Base-by-base conservation (phyloP, 1,140 invertebrate genomes). In the Araneus ventricosus region DNA sequence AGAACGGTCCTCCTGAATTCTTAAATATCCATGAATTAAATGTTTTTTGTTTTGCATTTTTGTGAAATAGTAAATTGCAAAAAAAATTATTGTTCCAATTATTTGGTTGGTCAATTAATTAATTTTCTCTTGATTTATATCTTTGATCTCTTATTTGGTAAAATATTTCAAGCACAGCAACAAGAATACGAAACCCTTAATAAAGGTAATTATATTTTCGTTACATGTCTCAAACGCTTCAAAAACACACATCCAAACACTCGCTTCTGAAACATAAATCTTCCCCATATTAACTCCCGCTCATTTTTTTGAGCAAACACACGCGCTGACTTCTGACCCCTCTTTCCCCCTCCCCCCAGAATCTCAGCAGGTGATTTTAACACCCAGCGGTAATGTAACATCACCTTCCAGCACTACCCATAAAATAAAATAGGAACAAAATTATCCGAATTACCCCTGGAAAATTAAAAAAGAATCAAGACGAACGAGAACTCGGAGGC, bases 281-380 rank as follows among this genome's bases (percentile, higher is more conserved):
- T 75, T 75, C 27, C 8, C 27, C 27, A 34, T 14, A 41, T 84
- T 84, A 41, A 57, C 85, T 37, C 30, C 85, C 85, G 30, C 41
- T 45, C 52, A 22, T 45, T 45, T 61, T 45, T 59, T 87, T 22
- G 52, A 61, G 80, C 88, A 79, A 90, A 90, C 67, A 90, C 39
- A 27, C 24, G 88, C 88, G 27, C 37, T 41, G 37, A 52, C 59
- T 70, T 52, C 34, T 61, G 39, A 27, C 30, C 67, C 39, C 30
- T 61, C 27, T 24, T 34, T 37, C 67, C 39, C 30, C 85, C 57
- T 0, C 57, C 52, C 52, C n/a, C 52, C 27, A 27, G 34, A 24
- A 24, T 37, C 27, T 14, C 37, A 34, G 90, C 90, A 92, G 90
- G 90, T 92, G 90, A 92, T 92, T 86, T 80, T 70, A 85, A 30